phyloP scores from a whole-genome alignment of 2,888 invertebrate genomes.

The Tyria jacobaeae region DNA sequence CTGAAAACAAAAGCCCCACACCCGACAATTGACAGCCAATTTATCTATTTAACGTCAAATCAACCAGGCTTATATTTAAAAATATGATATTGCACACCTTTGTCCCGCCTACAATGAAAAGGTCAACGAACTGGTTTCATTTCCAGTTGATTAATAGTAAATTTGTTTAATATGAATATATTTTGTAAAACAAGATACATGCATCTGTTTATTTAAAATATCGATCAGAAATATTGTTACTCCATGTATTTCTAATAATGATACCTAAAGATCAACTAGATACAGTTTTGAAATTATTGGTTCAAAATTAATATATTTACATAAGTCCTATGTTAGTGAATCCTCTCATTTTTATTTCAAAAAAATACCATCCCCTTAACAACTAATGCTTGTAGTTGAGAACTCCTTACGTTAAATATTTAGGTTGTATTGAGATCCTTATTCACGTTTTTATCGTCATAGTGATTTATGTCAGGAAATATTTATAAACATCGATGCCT shows the following conservation, averaged over 20 bases:
- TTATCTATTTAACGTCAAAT: not conserved
- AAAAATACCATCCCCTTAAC: too few species aligned
- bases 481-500: too few species aligned
- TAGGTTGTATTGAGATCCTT: not conserved
- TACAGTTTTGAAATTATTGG: too few species aligned
- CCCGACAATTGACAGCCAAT: too few species aligned
- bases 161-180: constrained; percentile 12
- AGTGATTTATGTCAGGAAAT: not conserved
- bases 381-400: not conserved
- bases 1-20: too few species aligned
- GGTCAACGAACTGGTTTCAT: constrained; percentile 43
- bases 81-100: constrained; percentile 17
- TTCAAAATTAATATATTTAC: too few species aligned
- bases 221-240: not conserved
- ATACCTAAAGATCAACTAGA: too few species aligned
- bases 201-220: constrained; percentile 8
- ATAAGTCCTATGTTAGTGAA: too few species aligned
- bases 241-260: not conserved
- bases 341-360: too few species aligned
- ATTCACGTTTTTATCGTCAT: not conserved
- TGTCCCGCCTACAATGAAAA: constrained; percentile 18
- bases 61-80: not conserved
- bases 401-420: not conserved
- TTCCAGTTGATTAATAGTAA: constrained; percentile 38
- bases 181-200: constrained; percentile 10